Evolutionary conservation across 2,113 vertebrate species (phyloP).

Genomic region (Astatotilapia flaviijosephi): DNA sequence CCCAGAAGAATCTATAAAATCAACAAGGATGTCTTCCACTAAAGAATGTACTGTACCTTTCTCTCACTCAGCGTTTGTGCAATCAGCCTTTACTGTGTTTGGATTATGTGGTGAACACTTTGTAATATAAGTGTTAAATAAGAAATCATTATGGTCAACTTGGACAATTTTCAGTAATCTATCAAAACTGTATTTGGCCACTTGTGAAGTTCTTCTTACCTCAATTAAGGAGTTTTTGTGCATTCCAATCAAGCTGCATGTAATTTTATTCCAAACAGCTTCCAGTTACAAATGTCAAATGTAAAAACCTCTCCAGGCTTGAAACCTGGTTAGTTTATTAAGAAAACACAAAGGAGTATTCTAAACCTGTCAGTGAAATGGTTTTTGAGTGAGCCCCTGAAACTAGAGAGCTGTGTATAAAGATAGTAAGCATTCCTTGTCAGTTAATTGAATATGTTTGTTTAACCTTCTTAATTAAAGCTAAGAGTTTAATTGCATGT

Average conservation of each 20-base stretch:
- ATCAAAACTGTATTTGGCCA: not conserved
- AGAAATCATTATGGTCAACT: not conserved
- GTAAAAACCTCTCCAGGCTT: not conserved
- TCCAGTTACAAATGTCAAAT: not conserved
- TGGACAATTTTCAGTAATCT: not conserved
- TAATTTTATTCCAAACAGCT: not conserved
- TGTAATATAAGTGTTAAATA: not conserved
- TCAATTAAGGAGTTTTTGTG: not conserved
- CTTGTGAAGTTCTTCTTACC: not conserved
- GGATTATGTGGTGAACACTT: rapidly evolving
- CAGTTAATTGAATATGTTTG: not conserved
- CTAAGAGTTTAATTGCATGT: not conserved
- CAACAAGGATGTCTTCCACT: not conserved
- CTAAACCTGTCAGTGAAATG: not conserved
- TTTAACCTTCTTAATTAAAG: not conserved
- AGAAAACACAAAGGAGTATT: not conserved
- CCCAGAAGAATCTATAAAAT: not conserved
- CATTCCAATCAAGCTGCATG: not conserved
- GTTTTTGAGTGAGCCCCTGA: not conserved
- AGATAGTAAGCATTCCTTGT: not conserved
- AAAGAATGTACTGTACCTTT: not conserved
- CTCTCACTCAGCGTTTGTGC: not conserved
- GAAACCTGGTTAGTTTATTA: not conserved
- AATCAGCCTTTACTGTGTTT: not conserved
- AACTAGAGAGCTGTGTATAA: not conserved